A percentile compares a stretch with the other conserved stretches of the same genome.
These are phyloP conservation scores for Hyperoplus immaculatus DNA, from an alignment of 2,797 vertebrate genomes.

Conservation along the genomic window DNA sequence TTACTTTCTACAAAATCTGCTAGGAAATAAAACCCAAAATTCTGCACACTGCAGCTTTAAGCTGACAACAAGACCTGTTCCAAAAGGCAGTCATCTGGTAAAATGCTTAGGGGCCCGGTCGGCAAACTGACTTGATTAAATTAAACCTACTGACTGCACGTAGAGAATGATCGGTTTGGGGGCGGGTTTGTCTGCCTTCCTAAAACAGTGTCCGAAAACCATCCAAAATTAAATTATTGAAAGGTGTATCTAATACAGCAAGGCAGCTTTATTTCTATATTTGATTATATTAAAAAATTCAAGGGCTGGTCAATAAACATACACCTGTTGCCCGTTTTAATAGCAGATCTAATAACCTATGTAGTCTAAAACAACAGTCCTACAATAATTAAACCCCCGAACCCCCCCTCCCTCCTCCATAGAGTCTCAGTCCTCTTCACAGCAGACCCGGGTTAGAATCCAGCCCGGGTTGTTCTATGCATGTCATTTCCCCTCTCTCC, in stretches of 20 bases:
- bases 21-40: background rate
- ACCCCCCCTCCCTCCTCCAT: no score
- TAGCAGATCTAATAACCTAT: background rate
- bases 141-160: conserved; percentile 22
- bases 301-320: background rate
- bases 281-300: background rate
- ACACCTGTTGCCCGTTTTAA: background rate
- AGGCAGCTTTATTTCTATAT: background rate
- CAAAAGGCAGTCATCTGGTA: conserved; percentile 28
- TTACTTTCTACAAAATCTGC: conserved; percentile 5
- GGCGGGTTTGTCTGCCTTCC: background rate
- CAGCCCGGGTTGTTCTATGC: no score
- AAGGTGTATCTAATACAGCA: background rate
- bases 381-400: background rate
- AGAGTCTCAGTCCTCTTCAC: no score
- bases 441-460: background rate
- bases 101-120: background rate
- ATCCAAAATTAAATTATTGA: background rate
- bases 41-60: no score
- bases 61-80: conserved; percentile 5
- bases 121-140: conserved; percentile 21
- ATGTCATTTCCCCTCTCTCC: no score
- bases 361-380: background rate
- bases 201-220: background rate
- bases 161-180: background rate